phyloP scores from a whole-genome alignment of 1,140 invertebrate genomes.

The Heliconius eleuchia region DNA sequence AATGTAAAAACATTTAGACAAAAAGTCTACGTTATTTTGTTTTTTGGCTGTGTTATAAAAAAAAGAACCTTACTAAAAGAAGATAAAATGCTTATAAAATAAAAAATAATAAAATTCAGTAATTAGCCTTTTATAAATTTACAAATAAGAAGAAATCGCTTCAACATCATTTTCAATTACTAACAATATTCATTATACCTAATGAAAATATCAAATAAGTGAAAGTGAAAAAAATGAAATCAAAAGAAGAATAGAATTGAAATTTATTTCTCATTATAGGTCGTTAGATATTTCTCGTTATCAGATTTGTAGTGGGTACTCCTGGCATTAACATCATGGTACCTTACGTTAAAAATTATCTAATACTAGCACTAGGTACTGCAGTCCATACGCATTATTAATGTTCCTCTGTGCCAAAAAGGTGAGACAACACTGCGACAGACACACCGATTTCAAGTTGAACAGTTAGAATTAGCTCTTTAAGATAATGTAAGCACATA shows the following conservation, averaged over 20 bases:
- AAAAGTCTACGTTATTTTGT: too few relatives aligned
- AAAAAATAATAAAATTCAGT: background rate
- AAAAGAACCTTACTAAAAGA: background rate
- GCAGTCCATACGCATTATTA: background rate
- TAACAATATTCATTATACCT: too few relatives aligned
- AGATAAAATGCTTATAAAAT: background rate
- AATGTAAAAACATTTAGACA: too few relatives aligned
- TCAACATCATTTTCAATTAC: background rate
- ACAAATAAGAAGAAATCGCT: background rate
- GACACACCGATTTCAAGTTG: conserved; percentile 62
- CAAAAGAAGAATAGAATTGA: too few relatives aligned
- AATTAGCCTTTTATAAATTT: background rate
- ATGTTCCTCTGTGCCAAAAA: conserved; percentile 41
- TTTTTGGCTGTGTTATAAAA: too few relatives aligned
- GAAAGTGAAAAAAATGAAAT: too few relatives aligned
- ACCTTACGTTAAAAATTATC: background rate
- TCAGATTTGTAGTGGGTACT: too few relatives aligned
- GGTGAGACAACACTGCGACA: conserved; percentile 47
- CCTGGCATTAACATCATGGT: too few relatives aligned
- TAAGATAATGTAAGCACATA: conserved; percentile 22
- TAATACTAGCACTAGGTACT: background rate
- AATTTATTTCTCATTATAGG: too few relatives aligned
- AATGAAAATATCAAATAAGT: background rate
- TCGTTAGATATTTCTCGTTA: too few relatives aligned
- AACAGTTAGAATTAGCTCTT: conserved; percentile 52